A percentile compares a stretch with the other conserved stretches of the same genome.
Conservation (phyloP, 2,888 invertebrate species). For the Leptura quadrifasciata region DNA sequence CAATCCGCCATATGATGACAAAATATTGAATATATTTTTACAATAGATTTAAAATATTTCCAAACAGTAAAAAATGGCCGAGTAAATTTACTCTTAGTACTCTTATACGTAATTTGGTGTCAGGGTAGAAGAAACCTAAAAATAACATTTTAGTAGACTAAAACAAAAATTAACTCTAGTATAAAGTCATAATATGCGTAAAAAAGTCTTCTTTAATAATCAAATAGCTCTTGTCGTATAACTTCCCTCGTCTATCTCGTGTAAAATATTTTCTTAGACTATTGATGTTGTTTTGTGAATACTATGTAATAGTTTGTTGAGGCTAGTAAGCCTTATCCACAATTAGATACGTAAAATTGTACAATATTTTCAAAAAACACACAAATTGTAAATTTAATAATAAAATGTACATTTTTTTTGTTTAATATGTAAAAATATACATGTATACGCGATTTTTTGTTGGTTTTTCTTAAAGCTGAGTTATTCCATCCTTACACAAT, state of each 20-base stretch:
- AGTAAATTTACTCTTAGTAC: slow-evolving; percentile 80
- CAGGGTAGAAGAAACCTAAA: slow-evolving; percentile 81
- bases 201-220: slow-evolving; percentile 48
- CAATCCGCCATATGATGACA: slow-evolving; percentile 62
- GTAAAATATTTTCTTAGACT: slow-evolving; percentile 70
- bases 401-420: slow-evolving; percentile 63
- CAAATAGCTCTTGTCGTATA: slow-evolving; percentile 41
- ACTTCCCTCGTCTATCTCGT: slow-evolving; percentile 64
- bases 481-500: slow-evolving; percentile 30
- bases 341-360: slow-evolving; percentile 74
- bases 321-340: slow-evolving; percentile 62
- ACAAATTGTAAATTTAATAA: slow-evolving; percentile 65
- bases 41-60: slow-evolving; percentile 50
- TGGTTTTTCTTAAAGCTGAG: slow-evolving; percentile 48
- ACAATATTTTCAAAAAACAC: slow-evolving; percentile 71
- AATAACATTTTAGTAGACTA: slow-evolving; percentile 68
- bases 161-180: slow-evolving; percentile 62
- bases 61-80: slow-evolving; percentile 71
- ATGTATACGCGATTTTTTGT: slow-evolving; percentile 67
- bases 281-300: slow-evolving; percentile 71
- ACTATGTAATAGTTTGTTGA: slow-evolving; percentile 65
- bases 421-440: slow-evolving; percentile 68
- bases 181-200: slow-evolving; percentile 50
- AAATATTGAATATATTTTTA: slow-evolving; percentile 64
- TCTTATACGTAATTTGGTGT: slow-evolving; percentile 92